Base-by-base conservation (phyloP, 2,113 vertebrate genomes). In the Alosa alosa region DNA sequence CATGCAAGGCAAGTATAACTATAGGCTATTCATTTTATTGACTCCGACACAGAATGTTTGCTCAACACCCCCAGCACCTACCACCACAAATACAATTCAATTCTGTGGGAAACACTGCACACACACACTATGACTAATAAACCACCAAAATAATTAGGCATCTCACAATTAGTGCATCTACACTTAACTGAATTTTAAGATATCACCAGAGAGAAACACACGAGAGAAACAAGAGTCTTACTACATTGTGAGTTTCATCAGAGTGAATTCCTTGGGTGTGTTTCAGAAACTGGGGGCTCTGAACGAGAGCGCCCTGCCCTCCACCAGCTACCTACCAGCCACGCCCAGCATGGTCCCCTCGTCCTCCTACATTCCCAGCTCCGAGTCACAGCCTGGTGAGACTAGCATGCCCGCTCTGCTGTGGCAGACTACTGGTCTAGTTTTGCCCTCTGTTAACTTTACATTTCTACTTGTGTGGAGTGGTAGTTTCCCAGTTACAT, bases 281-380 rank as follows among this genome's bases (percentile, higher is more conserved):
- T 89, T 86, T 50, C 93, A 99, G 98, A 99, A 99, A 99, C 95
- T 99, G 7, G 97, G 97, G 88, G 93, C 97, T 0, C 89, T 99
- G 89, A 99, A 89, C 5, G 98, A 99, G 91, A 96, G 97, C 18
- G 96, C 96, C 0, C 94, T 99, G 81, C 98, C 98, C 0, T 99
- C 98, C n/a, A 99, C 98, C 1, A 99, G 98, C 90, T 99, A 99
- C 72, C 91, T 99, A 86, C 98, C 98, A 0, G 97, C 98, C 81
- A 98, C 97, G 0, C 98, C 98, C 88, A 99, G 98, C 17, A 97
- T 97, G 94, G 97, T 99, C 83, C 98, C 98, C 0, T 97, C 98
- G 3, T 99, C 98, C 3, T 98, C 98, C 0, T 99, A 99, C 50
- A 96, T 96, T 92, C 97, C 98, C 89, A 99, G 96, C 92, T 97